A percentile compares a stretch with the other conserved stretches of the same genome.
Conservation (phyloP, 2,113 vertebrate genomes). For the Mesitornis unicolor region DNA sequence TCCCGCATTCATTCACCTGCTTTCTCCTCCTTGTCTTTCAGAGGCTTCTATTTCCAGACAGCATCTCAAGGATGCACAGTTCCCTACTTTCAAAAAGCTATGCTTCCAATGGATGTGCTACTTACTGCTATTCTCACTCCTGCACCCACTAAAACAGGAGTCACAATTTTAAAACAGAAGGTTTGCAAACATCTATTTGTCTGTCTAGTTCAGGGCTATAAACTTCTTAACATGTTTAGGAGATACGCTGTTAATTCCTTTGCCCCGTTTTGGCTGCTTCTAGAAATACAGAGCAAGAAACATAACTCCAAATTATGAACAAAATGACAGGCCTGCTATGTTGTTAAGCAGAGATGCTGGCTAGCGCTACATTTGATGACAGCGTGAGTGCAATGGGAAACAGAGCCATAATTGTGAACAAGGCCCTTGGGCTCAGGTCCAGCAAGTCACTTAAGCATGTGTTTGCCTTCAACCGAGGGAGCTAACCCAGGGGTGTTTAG, state of each 20-base stretch:
- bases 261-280: not conserved
- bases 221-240: not conserved
- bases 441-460: constrained; percentile 32
- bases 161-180: not conserved
- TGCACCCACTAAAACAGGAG: not conserved
- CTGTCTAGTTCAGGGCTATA: not conserved
- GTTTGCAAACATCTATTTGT: not conserved
- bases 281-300: not conserved
- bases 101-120: not conserved
- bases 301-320: not conserved
- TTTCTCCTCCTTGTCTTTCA: not conserved
- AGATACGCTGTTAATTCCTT: not conserved
- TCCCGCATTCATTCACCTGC: not conserved
- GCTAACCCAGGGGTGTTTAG: not conserved
- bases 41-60: not conserved
- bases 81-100: not conserved
- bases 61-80: not conserved
- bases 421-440: constrained; percentile 5
- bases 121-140: not conserved
- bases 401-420: not conserved
- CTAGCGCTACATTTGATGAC: not conserved
- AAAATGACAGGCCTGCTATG: not conserved
- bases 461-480: constrained; percentile 30
- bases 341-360: not conserved
- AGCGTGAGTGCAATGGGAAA: not conserved